A percentile compares a stretch with the other conserved stretches of the same genome.
Conservation (phyloP, 1,140 invertebrate genomes). For the Yoshiicerus persimilis region DNA sequence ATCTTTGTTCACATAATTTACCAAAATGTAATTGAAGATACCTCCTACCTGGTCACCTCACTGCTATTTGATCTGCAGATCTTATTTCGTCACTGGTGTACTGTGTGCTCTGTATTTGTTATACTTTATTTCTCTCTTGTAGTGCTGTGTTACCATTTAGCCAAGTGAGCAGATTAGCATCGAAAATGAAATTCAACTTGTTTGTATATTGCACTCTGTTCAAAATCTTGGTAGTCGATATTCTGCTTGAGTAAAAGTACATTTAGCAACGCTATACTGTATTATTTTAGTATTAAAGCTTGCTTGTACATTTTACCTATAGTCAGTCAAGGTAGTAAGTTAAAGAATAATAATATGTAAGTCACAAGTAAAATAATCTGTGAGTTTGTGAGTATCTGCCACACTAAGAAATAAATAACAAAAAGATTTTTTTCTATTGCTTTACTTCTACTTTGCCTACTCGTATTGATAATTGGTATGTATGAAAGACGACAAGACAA, state of each 20-base stretch:
- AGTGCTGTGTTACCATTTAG: neutral
- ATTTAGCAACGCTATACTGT: too few species aligned
- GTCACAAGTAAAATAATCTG: neutral
- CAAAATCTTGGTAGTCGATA: neutral
- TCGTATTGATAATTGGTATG: neutral
- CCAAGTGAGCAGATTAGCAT: neutral
- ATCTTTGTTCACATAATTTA: neutral
- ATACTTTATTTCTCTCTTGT: neutral
- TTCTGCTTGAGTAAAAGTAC: too few species aligned
- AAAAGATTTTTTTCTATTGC: neutral
- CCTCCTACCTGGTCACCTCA: neutral
- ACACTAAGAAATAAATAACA: neutral
- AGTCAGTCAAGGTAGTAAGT: too few species aligned
- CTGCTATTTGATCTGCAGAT: neutral
- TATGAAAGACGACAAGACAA: conserved; percentile 9
- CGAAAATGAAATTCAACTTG: neutral
- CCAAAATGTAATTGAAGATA: neutral
- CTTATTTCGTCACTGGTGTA: neutral
- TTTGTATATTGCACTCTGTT: neutral
- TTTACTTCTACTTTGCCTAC: neutral
- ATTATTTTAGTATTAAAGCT: neutral
- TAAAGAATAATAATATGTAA: too few species aligned
- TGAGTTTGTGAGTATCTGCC: neutral
- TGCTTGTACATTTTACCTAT: too few species aligned
- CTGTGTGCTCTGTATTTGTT: neutral